Percentiles rank a stretch among this genome's conserved stretches.
Conservation (phyloP, 2,888 invertebrate genomes). For the Amphipoea oculea region DNA sequence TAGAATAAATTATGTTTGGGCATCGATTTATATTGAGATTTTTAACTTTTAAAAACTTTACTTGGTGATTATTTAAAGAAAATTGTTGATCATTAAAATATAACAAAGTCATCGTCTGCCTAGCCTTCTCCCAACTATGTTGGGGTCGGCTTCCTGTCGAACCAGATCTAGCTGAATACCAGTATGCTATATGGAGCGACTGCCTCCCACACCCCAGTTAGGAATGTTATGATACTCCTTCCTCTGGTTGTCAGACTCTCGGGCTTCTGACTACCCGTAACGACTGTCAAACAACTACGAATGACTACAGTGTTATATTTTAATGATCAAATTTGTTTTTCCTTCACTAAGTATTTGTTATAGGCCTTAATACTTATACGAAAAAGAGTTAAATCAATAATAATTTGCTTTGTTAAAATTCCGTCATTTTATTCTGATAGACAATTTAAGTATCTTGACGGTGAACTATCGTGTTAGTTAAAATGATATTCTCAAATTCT, state of each 20-base stretch:
- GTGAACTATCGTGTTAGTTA: slow-evolving; percentile 19
- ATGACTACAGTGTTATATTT: neutral
- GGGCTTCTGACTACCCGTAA: neutral
- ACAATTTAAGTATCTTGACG: slow-evolving; percentile 8
- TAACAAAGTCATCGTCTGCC: neutral
- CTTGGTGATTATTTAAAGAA: slow-evolving; percentile 9
- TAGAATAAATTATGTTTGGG: slow-evolving; percentile 62
- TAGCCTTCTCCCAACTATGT: neutral
- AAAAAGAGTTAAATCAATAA: slow-evolving; percentile 15
- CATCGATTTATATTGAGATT: slow-evolving; percentile 65
- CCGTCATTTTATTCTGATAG: slow-evolving; percentile 26
- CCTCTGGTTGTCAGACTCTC: too few species aligned
- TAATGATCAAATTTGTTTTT: neutral
- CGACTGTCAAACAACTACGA: neutral
- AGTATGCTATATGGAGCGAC: neutral
- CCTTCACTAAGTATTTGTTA: slow-evolving; percentile 18
- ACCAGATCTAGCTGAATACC: neutral
- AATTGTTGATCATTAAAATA: slow-evolving; percentile 29
- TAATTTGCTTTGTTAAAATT: slow-evolving; percentile 29
- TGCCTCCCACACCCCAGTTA: neutral
- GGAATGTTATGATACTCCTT: too few species aligned
- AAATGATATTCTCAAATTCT: neutral
- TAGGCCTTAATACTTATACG: slow-evolving; percentile 58
- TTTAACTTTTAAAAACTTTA: slow-evolving; percentile 42
- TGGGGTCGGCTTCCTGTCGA: neutral